These are phyloP conservation scores for Cydia fagiglandana DNA, from an alignment of 1,140 invertebrate genomes.

Conservation along the genomic window DNA sequence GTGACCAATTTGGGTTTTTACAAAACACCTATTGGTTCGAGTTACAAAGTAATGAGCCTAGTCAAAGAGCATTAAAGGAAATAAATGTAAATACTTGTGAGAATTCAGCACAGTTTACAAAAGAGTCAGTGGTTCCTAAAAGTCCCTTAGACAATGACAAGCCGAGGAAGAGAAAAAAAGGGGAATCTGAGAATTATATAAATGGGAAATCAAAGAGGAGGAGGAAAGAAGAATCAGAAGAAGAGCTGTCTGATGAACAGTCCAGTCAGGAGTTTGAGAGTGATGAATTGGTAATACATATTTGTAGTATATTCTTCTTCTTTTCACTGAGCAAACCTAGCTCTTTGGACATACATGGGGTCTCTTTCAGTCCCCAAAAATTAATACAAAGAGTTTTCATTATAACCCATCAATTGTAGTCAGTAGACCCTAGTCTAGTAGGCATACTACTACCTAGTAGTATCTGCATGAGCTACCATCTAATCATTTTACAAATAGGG, in stretches of 20 bases:
- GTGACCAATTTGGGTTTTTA: constrained; percentile 64
- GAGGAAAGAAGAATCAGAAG: not conserved
- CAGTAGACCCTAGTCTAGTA: no score
- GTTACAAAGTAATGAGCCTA: constrained; percentile 33
- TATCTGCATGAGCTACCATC: no score
- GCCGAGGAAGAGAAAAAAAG: not conserved
- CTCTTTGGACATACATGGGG: no score
- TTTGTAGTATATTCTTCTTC: not conserved
- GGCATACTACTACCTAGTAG: no score
- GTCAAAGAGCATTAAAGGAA: not conserved
- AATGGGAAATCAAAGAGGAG: not conserved
- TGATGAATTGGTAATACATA: constrained; percentile 2
- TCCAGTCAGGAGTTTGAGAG: not conserved
- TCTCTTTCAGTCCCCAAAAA: no score
- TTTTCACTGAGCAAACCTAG: no score
- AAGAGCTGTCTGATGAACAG: not conserved
- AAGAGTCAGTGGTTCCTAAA: not conserved
- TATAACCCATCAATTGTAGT: no score
- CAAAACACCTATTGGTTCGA: constrained; percentile 60
- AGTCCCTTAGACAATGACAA: not conserved
- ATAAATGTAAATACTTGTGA: not conserved
- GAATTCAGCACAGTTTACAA: not conserved
- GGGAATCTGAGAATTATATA: not conserved
- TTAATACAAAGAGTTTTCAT: no score
- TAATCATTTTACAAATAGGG: no score